These are phyloP conservation scores for Polypterus senegalus DNA, from an alignment of 2,113 vertebrate species.

Conservation along the genomic window DNA sequence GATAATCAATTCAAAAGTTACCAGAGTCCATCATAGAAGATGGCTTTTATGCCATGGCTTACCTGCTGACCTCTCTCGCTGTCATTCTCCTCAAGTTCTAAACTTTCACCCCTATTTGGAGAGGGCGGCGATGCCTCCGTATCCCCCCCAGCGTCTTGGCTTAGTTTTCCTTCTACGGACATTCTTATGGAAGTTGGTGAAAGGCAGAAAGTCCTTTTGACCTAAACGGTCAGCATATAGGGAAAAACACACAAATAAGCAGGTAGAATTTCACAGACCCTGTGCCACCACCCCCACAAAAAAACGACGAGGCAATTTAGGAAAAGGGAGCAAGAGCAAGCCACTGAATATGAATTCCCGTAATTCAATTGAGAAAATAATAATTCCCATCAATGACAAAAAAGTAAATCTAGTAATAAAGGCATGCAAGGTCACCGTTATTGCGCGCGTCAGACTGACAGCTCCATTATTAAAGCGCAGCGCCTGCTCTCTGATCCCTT, in stretches of 20 bases:
- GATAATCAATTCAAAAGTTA: too few relatives aligned
- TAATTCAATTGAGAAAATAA: slow-evolving; percentile 15
- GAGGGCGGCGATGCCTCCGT: slow-evolving; percentile 25
- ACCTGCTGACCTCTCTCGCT: slow-evolving; percentile 6
- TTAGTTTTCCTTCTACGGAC: slow-evolving; percentile 58
- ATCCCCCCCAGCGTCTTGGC: slow-evolving; percentile 36
- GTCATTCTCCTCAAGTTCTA: slow-evolving; percentile 36
- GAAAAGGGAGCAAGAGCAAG: too few relatives aligned
- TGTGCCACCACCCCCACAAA: too few relatives aligned
- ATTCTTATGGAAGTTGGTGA: slow-evolving; percentile 53
- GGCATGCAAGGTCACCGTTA: slow-evolving; percentile 17
- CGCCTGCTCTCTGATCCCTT: slow-evolving; percentile 21
- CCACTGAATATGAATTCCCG: background rate
- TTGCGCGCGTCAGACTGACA: slow-evolving; percentile 30
- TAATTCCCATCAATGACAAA: slow-evolving; percentile 27
- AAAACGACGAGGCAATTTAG: too few relatives aligned
- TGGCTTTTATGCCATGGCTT: too few relatives aligned
- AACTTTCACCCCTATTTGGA: slow-evolving; percentile 52
- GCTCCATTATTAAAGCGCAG: slow-evolving; percentile 30
- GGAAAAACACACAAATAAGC: slow-evolving; percentile 4
- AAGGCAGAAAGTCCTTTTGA: slow-evolving; percentile 35
- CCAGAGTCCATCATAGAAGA: too few relatives aligned
- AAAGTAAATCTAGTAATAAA: slow-evolving; percentile 27
- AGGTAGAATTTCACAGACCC: too few relatives aligned
- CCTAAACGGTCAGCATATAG: slow-evolving; percentile 38